Evolutionary conservation across 2,888 invertebrate species (phyloP), one percentile per base, ranked within the genome.

Genomic region (Scaptomyza cyrtandrae): DNA sequence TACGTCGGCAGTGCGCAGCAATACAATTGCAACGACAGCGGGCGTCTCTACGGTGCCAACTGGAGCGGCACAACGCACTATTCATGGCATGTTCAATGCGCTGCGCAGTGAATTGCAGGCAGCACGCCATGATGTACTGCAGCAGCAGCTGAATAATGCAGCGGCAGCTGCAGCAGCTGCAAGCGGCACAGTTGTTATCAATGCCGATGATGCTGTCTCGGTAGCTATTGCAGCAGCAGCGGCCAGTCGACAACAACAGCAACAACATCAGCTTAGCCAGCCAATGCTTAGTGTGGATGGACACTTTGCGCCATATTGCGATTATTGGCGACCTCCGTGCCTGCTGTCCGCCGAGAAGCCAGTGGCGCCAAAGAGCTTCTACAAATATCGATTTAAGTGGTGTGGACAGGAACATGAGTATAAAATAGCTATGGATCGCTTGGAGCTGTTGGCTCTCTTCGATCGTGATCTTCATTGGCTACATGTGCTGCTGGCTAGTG

Each of bases 381-480:
- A 92, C 76, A 92, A 91, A 68, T 92, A 92, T 63, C 90, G 90
- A 2, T 86, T 92, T 57, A 89, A 90, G 9, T 86, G 90, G 64
- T 90, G 90, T 52, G 91, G 92, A 75, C 44, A 80, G 7, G 90
- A 88, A 59, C 91, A 86, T 13, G 92, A 92, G 77, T 82, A 91
- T 7, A 98, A 97, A 93, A 95, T 99, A 37, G 95, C 96, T 56
- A 96, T 99, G 94, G 99, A 99, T 92, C 95, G 99, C 48, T 93
- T 99, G 54, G 97, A 98, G 76, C 93, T 99, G 46, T 93, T 98
- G 91, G 98, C 99, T 1, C 93, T 99, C 14, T 95, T 99, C 79
- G 99, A 99, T 92, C 94, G 98, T 58, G 99, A 98, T 92, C 93
- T 97, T 56, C 90, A 92, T 52, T 97, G 97, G 43, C 93, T 96